Conservation (phyloP, 2,113 vertebrate species). For the mouse (Mus musculus) region GRCm39 chr6:52666001-52666500, state of each 20-base stretch:
- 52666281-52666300: neutral
- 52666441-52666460: neutral
- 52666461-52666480: neutral
- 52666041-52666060: neutral
- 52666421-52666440: neutral
- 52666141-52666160: conserved; percentile 34
- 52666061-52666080: neutral
- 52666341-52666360: neutral
- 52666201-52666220: neutral
- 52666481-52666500: neutral
- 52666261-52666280: neutral
- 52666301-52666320: neutral
- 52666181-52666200: neutral
- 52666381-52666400: neutral
- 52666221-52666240: neutral
- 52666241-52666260: neutral
- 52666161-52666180: neutral
- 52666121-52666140: neutral
- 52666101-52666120: neutral
- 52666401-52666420: neutral
- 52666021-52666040: neutral
- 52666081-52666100: neutral
- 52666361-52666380: neutral
- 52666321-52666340: neutral
- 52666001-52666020: neutral